phyloP scores from a whole-genome alignment of 2,797 vertebrate species.

The Leptodactylus fallax region DNA sequence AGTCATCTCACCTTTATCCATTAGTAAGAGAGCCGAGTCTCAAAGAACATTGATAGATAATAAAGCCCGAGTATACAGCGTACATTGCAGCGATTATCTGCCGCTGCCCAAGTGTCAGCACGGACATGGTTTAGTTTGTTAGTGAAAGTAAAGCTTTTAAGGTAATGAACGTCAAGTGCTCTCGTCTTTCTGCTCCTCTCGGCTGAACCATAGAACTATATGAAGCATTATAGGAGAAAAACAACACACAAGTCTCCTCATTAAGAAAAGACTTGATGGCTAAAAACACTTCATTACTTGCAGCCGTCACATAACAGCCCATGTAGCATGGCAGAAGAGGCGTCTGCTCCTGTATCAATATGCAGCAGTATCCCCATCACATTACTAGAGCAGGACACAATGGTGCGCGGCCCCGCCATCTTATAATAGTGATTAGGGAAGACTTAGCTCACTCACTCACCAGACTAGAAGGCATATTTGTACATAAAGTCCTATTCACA shows the following conservation, averaged over 20 bases:
- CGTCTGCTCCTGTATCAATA: too few species aligned
- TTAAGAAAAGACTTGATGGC: not conserved
- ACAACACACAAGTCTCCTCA: not conserved
- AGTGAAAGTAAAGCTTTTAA: not conserved
- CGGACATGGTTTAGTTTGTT: not conserved
- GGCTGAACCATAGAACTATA: not conserved
- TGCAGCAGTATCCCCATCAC: too few species aligned
- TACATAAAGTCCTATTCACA: not conserved
- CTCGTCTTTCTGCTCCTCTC: not conserved
- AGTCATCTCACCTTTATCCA: not conserved
- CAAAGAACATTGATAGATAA: not conserved
- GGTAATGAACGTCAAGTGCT: not conserved
- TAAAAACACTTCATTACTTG: not conserved
- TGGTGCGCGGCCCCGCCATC: too few species aligned
- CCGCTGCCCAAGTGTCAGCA: too few species aligned
- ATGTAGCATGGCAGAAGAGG: not conserved
- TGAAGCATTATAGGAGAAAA: not conserved
- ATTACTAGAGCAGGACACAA: too few species aligned
- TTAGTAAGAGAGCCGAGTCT: not conserved
- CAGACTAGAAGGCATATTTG: too few species aligned
- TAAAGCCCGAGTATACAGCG: not conserved
- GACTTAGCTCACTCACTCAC: too few species aligned
- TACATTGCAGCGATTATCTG: not conserved
- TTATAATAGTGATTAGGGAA: too few species aligned
- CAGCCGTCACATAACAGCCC: not conserved